Conservation (phyloP, 2,888 invertebrate species). For the Cephonodes hylas region DNA sequence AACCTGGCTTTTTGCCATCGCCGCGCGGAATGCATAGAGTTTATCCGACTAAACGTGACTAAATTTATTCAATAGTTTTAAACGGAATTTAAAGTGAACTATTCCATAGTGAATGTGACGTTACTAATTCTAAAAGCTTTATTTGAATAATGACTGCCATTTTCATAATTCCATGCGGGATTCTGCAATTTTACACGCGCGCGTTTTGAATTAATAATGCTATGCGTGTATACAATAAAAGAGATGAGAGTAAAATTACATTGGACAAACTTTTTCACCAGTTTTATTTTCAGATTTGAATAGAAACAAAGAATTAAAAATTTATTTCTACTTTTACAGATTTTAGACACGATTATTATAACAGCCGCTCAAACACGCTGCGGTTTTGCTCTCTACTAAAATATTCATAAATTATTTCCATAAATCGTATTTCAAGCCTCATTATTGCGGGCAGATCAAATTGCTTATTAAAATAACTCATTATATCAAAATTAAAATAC, state of each 20-base stretch:
- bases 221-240: not conserved
- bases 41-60: constrained; percentile 5
- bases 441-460: not conserved
- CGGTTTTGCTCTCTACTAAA: too few species aligned
- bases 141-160: constrained; percentile 5
- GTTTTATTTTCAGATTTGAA: too few species aligned
- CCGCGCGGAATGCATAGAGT: not conserved
- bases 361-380: too few species aligned
- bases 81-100: constrained; percentile 1
- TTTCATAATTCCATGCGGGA: not conserved
- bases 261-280: too few species aligned
- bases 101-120: not conserved
- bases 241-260: not conserved
- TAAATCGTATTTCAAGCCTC: too few species aligned
- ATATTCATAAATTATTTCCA: too few species aligned
- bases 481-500: not conserved
- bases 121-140: not conserved
- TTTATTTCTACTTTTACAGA: too few species aligned
- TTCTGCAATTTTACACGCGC: constrained; percentile 4
- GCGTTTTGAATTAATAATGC: not conserved
- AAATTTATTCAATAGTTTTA: constrained; percentile 9
- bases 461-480: not conserved
- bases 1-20: constrained; percentile 3
- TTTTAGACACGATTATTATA: too few species aligned
- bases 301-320: too few species aligned